These are phyloP conservation scores for Phylloscopus whistleri DNA, from an alignment of 2,113 vertebrate genomes.

Conservation along the genomic window DNA sequence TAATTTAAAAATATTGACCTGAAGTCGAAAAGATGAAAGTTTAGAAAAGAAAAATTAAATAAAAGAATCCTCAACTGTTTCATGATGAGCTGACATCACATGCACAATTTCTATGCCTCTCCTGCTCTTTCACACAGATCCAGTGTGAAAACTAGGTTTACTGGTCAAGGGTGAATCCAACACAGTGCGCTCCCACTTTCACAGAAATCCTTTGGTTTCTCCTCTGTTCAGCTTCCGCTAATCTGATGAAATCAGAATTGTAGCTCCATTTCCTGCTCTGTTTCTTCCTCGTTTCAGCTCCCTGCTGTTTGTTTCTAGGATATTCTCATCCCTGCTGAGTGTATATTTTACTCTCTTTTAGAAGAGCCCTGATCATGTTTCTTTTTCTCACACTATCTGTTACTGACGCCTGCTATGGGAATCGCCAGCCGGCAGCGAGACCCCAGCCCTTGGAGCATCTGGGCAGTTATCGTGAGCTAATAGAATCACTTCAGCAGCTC, in stretches of 20 bases:
- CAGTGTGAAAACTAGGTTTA: background rate
- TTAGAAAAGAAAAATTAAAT: background rate
- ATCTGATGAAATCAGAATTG: conserved; percentile 52
- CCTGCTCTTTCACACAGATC: background rate
- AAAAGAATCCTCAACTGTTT: background rate
- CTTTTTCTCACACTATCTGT: conserved; percentile 62
- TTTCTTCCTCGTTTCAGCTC: conserved; percentile 24
- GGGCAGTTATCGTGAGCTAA: background rate
- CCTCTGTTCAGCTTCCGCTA: background rate
- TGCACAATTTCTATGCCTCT: background rate
- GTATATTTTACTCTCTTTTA: conserved; percentile 42
- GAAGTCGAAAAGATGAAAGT: background rate
- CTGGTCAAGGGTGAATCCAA: background rate
- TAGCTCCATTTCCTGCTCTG: conserved; percentile 37
- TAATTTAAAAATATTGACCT: background rate
- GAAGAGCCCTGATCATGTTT: conserved; percentile 39
- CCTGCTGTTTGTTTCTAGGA: conserved; percentile 59
- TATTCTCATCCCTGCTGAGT: conserved; percentile 62
- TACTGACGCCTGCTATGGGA: conserved; percentile 31
- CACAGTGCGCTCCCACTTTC: background rate
- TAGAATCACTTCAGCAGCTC: background rate
- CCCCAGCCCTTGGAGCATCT: background rate
- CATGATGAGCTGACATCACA: background rate
- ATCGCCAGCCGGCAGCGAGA: background rate
- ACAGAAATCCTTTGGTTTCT: background rate